These are phyloP conservation scores for Ommatoiulus sabulosus DNA, from an alignment of 2,888 invertebrate species.

Conservation along the genomic window DNA sequence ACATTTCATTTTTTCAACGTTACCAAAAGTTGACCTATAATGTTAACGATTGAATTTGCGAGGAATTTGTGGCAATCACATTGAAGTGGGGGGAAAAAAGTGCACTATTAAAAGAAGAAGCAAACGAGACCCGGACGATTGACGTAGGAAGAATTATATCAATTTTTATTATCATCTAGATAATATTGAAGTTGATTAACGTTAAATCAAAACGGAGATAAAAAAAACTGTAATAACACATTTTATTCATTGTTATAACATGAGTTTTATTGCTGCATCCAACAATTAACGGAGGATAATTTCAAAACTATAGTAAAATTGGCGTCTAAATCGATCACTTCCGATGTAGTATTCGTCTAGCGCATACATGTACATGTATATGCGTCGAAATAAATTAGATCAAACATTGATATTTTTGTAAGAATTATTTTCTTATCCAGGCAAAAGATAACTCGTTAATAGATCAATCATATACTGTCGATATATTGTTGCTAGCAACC, in stretches of 20 bases:
- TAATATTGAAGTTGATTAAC: not conserved
- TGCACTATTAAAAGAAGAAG: not conserved
- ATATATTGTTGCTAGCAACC: not conserved
- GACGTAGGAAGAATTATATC: not conserved
- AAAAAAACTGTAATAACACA: too few relatives aligned
- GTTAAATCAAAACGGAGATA: too few relatives aligned
- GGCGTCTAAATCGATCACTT: too few relatives aligned
- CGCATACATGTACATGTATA: too few relatives aligned
- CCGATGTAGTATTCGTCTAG: too few relatives aligned
- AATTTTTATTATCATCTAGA: not conserved
- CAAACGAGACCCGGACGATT: not conserved
- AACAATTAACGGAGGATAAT: too few relatives aligned
- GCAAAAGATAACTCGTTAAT: not conserved
- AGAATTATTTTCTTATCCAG: not conserved
- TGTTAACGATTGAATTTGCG: not conserved
- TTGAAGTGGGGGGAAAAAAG: not conserved
- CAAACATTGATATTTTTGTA: too few relatives aligned
- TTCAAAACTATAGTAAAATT: too few relatives aligned
- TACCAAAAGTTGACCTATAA: not conserved
- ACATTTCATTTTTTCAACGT: constrained; percentile 45
- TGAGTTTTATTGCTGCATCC: too few relatives aligned
- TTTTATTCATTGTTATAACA: too few relatives aligned
- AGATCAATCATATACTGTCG: not conserved
- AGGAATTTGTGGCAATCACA: not conserved
- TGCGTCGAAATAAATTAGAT: too few relatives aligned